Conservation (phyloP, 2,888 invertebrate species). For the Scrobipalpa costella region DNA sequence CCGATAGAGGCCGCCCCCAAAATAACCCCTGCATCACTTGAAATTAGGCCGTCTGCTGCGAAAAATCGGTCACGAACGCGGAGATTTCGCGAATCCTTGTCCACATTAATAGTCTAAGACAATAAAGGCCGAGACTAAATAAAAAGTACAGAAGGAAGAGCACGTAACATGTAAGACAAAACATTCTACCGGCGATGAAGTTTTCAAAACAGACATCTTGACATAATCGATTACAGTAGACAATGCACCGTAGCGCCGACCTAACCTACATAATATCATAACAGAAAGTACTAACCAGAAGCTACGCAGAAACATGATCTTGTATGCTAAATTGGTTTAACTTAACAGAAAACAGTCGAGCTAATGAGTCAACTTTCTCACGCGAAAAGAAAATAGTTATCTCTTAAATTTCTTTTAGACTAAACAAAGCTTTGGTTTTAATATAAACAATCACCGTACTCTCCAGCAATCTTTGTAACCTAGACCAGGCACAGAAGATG, state of each 20-base stretch:
- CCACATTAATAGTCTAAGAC: constrained; percentile 31
- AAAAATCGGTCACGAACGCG: constrained; percentile 75
- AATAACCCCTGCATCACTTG: constrained; percentile 62
- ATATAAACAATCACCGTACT: constrained; percentile 1
- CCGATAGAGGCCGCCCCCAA: constrained; percentile 71
- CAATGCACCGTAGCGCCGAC: constrained; percentile 66
- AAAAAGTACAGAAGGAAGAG: constrained; percentile 36
- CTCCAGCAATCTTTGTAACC: background rate
- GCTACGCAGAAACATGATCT: background rate
- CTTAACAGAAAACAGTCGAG: background rate
- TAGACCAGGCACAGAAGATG: background rate
- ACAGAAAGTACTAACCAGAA: background rate
- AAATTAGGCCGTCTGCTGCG: constrained; percentile 61
- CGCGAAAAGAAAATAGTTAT: constrained; percentile 6
- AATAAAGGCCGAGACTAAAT: constrained; percentile 45
- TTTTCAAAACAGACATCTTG: constrained; percentile 66
- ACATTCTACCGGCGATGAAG: constrained; percentile 49
- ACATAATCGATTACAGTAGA: constrained; percentile 57
- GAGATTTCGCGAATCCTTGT: constrained; percentile 48
- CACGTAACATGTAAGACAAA: constrained; percentile 47
- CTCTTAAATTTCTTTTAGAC: background rate
- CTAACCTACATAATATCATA: constrained; percentile 34
- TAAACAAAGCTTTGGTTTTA: constrained; percentile 8
- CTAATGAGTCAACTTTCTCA: constrained; percentile 6
- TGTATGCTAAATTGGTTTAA: background rate